A percentile compares a stretch with the other conserved stretches of the same genome.
phyloP scores from a whole-genome alignment of 2,888 invertebrate genomes.

The Apodemia hepburni region DNA sequence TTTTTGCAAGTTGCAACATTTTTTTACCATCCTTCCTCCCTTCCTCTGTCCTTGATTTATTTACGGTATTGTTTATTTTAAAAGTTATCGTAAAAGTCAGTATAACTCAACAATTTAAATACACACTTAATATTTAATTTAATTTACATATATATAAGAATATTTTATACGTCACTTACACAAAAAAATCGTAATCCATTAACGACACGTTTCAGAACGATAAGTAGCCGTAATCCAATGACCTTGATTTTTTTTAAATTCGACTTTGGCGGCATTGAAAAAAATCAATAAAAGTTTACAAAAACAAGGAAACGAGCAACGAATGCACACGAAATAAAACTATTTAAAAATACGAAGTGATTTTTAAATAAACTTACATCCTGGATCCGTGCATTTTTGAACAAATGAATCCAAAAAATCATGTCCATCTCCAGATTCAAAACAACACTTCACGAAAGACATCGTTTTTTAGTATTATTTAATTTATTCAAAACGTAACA shows the following conservation, averaged over 20 bases:
- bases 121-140: too few species aligned
- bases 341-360: slow-evolving; percentile 20
- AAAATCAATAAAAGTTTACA: slow-evolving; percentile 8
- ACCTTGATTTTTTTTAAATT: slow-evolving; percentile 10
- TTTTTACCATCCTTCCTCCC: too few species aligned
- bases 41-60: background rate
- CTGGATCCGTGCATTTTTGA: slow-evolving; percentile 90
- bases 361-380: slow-evolving; percentile 83
- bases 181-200: background rate
- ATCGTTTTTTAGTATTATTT: slow-evolving; percentile 48
- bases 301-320: background rate
- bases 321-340: background rate
- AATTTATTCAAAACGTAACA: background rate
- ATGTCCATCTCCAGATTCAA: slow-evolving; percentile 86
- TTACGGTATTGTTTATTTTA: too few species aligned
- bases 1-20: background rate
- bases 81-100: too few species aligned
- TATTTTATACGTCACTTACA: background rate
- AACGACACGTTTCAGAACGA: background rate
- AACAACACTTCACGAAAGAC: slow-evolving; percentile 89
- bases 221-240: background rate
- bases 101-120: too few species aligned
- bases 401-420: slow-evolving; percentile 88
- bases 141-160: too few species aligned
- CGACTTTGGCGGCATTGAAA: slow-evolving; percentile 11